Percentiles rank a stretch among this genome's conserved stretches.
phyloP scores from a whole-genome alignment of 2,888 invertebrate genomes.

The Arenicola marina region DNA sequence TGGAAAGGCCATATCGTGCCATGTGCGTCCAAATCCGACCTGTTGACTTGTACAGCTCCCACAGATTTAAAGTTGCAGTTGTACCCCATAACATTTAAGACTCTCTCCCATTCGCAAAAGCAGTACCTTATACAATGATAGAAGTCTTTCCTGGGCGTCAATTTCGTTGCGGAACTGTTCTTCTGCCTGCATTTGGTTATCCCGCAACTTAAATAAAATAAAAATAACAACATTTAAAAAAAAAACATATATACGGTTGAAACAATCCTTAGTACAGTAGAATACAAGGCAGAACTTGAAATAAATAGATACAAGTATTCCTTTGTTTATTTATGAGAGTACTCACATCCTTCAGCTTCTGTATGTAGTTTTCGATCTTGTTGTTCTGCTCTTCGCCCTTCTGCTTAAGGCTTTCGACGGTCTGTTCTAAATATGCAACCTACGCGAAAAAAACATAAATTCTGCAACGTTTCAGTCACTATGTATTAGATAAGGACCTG shows the following conservation, averaged over 20 bases:
- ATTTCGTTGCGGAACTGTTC: slow-evolving; percentile 80
- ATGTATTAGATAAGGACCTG: not conserved
- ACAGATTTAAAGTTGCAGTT: too few species aligned
- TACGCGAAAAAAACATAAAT: slow-evolving; percentile 26
- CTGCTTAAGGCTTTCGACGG: slow-evolving; percentile 73
- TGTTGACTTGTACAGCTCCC: too few species aligned
- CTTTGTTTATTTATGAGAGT: not conserved
- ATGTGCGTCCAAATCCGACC: too few species aligned
- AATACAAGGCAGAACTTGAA: not conserved
- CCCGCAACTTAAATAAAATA: slow-evolving; percentile 66
- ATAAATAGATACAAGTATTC: not conserved
- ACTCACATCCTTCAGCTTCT: slow-evolving; percentile 70
- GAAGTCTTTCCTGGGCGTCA: slow-evolving; percentile 81
- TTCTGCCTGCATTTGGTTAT: slow-evolving; percentile 72
- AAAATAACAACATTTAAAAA: not conserved
- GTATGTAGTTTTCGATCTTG: slow-evolving; percentile 73
- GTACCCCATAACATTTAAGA: not conserved
- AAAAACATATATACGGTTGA: not conserved
- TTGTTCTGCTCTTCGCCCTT: slow-evolving; percentile 71
- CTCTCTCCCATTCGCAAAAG: not conserved
- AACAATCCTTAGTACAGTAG: not conserved
- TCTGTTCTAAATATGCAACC: slow-evolving; percentile 73
- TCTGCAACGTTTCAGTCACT: not conserved
- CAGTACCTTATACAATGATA: slow-evolving; percentile 77
- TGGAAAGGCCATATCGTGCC: too few species aligned